Percentiles rank a stretch among this genome's conserved stretches.
These are phyloP conservation scores for Delia radicum DNA, from an alignment of 1,140 invertebrate species.

Conservation along the genomic window DNA sequence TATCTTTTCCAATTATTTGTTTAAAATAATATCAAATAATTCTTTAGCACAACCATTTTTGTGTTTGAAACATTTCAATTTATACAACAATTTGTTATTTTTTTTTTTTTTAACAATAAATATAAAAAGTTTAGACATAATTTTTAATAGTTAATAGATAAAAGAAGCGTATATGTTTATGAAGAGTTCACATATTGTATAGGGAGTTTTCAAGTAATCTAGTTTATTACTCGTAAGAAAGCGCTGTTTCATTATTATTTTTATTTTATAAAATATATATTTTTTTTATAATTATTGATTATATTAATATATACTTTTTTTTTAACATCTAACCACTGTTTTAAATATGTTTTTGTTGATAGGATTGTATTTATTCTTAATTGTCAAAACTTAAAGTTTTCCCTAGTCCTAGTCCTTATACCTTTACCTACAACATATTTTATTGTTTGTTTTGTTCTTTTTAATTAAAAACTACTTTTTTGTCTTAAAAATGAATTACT, in stretches of 20 bases:
- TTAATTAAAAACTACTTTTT: not conserved
- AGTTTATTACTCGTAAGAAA: too few relatives aligned
- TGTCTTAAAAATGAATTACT: too few relatives aligned
- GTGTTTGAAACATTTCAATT: constrained; percentile 28
- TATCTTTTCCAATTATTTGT: not conserved
- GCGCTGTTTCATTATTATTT: too few relatives aligned
- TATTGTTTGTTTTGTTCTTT: constrained; percentile 10
- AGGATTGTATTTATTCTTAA: not conserved
- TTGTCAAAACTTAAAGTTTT: constrained; percentile 19
- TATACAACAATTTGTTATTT: not conserved
- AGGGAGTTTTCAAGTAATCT: too few relatives aligned
- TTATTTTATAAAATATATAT: not conserved
- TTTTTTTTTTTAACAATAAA: constrained; percentile 8
- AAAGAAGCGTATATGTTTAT: constrained; percentile 3
- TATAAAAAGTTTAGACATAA: not conserved
- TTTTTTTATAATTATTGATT: constrained; percentile 1
- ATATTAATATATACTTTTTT: not conserved
- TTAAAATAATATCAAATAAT: constrained; percentile 4
- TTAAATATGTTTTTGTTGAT: constrained; percentile 24
- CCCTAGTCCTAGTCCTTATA: constrained; percentile 9
- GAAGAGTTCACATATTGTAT: too few relatives aligned
- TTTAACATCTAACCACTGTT: not conserved
- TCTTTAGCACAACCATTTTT: constrained; percentile 53
- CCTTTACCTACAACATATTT: not conserved
- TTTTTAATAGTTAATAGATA: not conserved